These are phyloP conservation scores for Platycnemis pennipes DNA, from an alignment of 2,888 invertebrate genomes.

Conservation along the genomic window DNA sequence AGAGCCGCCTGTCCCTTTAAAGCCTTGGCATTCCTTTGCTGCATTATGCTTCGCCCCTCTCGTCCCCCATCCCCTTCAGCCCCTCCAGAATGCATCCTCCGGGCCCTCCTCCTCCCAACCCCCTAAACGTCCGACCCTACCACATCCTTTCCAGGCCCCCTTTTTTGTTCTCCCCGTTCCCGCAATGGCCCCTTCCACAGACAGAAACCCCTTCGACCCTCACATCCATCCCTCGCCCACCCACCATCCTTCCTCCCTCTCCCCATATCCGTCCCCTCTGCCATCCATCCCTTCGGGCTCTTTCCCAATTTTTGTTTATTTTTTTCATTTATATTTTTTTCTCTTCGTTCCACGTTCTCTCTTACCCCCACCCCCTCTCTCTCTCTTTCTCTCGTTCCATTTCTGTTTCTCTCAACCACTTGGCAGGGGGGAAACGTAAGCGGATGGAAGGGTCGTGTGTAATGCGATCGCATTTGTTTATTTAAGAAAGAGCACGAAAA, in stretches of 20 bases:
- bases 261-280: background rate
- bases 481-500: background rate
- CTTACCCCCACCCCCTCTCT: background rate
- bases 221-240: background rate
- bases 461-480: background rate
- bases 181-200: background rate
- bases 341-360: background rate
- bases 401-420: background rate
- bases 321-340: background rate
- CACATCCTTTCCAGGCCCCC: background rate
- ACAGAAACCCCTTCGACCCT: background rate
- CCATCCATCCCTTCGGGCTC: background rate
- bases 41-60: background rate
- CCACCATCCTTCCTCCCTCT: background rate
- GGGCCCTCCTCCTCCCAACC: slow-evolving; percentile 39
- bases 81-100: slow-evolving; percentile 6
- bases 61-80: background rate
- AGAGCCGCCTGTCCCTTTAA: background rate
- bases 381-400: background rate
- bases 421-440: background rate
- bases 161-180: background rate
- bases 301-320: background rate
- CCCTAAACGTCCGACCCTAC: slow-evolving; percentile 24
- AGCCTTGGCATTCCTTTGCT: slow-evolving; percentile 44
- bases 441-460: background rate